These are phyloP conservation scores for Drosophila navojoa DNA, from an alignment of 1,140 invertebrate species.

Conservation along the genomic window DNA sequence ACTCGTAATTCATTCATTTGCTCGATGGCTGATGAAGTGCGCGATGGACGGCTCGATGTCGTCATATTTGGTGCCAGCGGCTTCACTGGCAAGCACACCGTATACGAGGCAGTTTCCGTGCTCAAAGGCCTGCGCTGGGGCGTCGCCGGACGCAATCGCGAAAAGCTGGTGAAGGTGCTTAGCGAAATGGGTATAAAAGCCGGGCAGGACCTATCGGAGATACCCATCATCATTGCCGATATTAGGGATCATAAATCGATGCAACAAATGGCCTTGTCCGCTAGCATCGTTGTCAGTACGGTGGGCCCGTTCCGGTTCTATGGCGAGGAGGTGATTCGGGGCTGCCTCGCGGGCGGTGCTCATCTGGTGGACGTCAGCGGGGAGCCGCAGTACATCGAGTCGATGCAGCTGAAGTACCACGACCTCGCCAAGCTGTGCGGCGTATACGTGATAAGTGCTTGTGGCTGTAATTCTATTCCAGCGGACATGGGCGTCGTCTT, in stretches of 20 bases:
- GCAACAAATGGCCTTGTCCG: constrained; percentile 89
- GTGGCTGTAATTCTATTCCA: constrained; percentile 95
- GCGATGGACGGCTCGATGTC: constrained; percentile 86
- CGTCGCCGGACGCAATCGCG: constrained; percentile 77
- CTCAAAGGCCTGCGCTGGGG: constrained; percentile 84
- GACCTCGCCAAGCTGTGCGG: constrained; percentile 89
- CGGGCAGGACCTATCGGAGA: constrained; percentile 86
- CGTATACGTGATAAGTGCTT: constrained; percentile 93
- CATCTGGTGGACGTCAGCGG: constrained; percentile 96
- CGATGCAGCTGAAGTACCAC: constrained; percentile 92
- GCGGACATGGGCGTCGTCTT: constrained; percentile 92
- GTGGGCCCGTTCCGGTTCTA: constrained; percentile 95
- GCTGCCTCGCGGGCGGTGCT: constrained; percentile 91
- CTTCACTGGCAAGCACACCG: constrained; percentile 92
- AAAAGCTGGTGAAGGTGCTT: constrained; percentile 90
- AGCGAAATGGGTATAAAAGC: constrained; percentile 85
- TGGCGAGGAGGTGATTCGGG: constrained; percentile 94
- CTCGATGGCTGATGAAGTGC: not conserved
- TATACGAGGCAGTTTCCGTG: constrained; percentile 87
- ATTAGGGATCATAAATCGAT: constrained; percentile 89
- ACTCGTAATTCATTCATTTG: not conserved
- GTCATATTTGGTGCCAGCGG: constrained; percentile 93
- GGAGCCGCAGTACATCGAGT: constrained; percentile 95
- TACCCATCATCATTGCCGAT: constrained; percentile 91
- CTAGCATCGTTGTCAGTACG: constrained; percentile 91